Conservation (phyloP, 2,113 vertebrate genomes). For the Rhabdomys dilectus region DNA sequence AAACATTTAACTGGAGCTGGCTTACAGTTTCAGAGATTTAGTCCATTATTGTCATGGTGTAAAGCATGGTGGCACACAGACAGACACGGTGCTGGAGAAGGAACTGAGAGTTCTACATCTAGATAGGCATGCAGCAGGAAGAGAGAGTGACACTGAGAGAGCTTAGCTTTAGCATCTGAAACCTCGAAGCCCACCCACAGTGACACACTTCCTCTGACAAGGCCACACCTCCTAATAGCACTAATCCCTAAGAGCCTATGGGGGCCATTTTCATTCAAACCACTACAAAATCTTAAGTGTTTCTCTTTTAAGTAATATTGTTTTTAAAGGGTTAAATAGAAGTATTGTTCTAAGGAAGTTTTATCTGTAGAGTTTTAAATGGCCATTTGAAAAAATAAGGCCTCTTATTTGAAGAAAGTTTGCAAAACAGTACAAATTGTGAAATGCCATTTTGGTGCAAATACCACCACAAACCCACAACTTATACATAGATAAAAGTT, state of each 20-base stretch:
- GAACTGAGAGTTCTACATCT: no score
- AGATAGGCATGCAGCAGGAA: no score
- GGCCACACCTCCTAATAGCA: not conserved
- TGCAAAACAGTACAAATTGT: not conserved
- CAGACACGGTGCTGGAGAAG: not conserved
- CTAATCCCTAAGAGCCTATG: not conserved
- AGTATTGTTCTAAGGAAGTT: constrained; percentile 1
- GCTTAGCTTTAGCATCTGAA: no score
- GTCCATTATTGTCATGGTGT: no score
- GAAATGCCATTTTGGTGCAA: constrained; percentile 56
- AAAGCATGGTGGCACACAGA: no score
- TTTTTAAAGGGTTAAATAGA: constrained; percentile 54
- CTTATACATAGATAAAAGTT: not conserved
- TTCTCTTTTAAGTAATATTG: constrained; percentile 50
- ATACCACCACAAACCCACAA: not conserved
- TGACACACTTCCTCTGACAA: no score
- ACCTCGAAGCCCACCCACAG: no score
- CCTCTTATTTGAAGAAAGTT: constrained; percentile 45
- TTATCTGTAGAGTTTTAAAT: constrained; percentile 41
- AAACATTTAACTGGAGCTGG: no score
- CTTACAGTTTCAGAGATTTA: no score
- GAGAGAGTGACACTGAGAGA: no score
- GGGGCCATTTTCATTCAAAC: not conserved
- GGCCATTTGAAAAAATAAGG: not conserved
- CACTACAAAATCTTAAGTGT: not conserved